A percentile compares a stretch with the other conserved stretches of the same genome.
Evolutionary conservation across 2,888 invertebrate species (phyloP).

Genomic region (Cheilosia urbana): DNA sequence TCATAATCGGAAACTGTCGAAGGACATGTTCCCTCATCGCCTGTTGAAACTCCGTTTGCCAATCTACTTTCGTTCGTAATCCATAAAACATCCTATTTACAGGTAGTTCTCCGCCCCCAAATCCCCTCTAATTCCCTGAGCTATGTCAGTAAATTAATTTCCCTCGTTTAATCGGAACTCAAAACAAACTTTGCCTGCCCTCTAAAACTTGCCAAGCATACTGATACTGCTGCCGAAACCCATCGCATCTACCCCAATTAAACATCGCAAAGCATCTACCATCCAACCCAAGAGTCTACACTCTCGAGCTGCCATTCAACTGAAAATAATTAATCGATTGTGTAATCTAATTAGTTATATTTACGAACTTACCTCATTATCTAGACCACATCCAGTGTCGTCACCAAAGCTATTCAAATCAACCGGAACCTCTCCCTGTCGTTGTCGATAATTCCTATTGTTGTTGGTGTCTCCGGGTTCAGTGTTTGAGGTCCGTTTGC

Average conservation of each 20-base stretch:
- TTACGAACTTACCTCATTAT: slow-evolving; percentile 77
- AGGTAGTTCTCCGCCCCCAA: not conserved
- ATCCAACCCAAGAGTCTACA: not conserved
- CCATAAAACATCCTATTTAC: not conserved
- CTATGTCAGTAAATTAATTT: slow-evolving; percentile 63
- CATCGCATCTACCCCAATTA: slow-evolving; percentile 32
- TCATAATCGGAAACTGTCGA: too few species aligned
- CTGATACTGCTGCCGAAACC: slow-evolving; percentile 21
- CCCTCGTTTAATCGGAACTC: slow-evolving; percentile 38
- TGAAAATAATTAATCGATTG: slow-evolving; percentile 73
- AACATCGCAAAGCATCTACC: slow-evolving; percentile 19
- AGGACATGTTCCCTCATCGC: not conserved
- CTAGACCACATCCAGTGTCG: slow-evolving; percentile 66
- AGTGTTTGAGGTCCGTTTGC: slow-evolving; percentile 2
- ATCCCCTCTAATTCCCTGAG: slow-evolving; percentile 17
- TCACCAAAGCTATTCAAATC: slow-evolving; percentile 66
- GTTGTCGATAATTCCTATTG: slow-evolving; percentile 62
- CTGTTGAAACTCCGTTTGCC: slow-evolving; percentile 27
- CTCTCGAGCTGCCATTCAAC: slow-evolving; percentile 32
- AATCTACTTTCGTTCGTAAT: slow-evolving; percentile 13
- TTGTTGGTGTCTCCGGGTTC: slow-evolving; percentile 52
- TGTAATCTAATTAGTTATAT: slow-evolving; percentile 72
- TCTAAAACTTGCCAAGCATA: slow-evolving; percentile 2
- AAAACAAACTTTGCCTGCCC: slow-evolving; percentile 53
- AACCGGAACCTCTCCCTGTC: slow-evolving; percentile 55